phyloP scores from a whole-genome alignment of 2,888 invertebrate species.

The Leptinotarsa peninsularis region DNA sequence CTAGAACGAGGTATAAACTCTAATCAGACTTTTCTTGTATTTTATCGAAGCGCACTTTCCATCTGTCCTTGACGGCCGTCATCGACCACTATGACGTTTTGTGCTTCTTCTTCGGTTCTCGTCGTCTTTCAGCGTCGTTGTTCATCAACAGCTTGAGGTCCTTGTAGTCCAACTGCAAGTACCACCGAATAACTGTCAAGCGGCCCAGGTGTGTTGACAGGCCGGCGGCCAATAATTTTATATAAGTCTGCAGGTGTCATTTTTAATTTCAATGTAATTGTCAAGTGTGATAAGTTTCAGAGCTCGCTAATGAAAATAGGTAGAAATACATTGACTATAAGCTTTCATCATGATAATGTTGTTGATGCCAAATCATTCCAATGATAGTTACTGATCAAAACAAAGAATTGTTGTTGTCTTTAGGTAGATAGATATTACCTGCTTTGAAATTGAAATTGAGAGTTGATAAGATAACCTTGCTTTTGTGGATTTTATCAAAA shows the following conservation, averaged over 20 bases:
- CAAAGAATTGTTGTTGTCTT: too few relatives aligned
- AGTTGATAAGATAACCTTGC: too few relatives aligned
- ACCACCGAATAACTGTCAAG: conserved; percentile 63
- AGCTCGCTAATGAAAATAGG: not conserved
- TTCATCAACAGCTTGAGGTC: conserved; percentile 76
- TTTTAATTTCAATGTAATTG: conserved; percentile 24
- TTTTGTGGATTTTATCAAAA: too few relatives aligned
- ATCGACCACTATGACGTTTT: conserved; percentile 74
- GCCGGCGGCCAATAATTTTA: conserved; percentile 61
- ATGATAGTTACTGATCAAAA: not conserved
- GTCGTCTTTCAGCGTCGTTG: conserved; percentile 65
- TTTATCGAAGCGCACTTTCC: conserved; percentile 55
- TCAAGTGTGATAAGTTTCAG: not conserved
- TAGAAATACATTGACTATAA: not conserved
- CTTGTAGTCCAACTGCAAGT: conserved; percentile 74
- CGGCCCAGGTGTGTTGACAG: conserved; percentile 61
- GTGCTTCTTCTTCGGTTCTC: conserved; percentile 76
- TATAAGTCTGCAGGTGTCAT: conserved; percentile 61
- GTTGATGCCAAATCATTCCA: not conserved
- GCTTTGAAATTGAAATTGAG: too few relatives aligned
- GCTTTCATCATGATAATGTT: not conserved
- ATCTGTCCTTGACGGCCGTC: conserved; percentile 53
- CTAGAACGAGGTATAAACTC: conserved; percentile 39
- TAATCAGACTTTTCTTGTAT: conserved; percentile 59
- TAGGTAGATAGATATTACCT: too few relatives aligned